Evolutionary conservation across 2,888 invertebrate species (phyloP), one percentile per base, ranked within the genome.

Genomic region (Cecidostiba fungosa): DNA sequence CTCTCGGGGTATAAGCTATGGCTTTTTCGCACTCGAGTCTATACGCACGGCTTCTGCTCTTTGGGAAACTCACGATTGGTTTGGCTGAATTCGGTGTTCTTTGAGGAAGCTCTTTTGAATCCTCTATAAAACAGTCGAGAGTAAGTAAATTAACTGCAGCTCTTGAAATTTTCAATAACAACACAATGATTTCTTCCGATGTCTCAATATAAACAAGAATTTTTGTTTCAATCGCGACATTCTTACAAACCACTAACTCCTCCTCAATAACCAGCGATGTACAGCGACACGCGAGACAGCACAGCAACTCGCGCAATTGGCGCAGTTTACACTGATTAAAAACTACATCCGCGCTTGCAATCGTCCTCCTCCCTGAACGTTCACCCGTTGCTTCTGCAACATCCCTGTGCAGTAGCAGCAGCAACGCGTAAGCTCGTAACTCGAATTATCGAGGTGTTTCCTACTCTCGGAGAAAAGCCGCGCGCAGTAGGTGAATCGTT

Each of bases 391-490:
- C 19, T 70, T 32, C 19, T 19, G 39, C 5, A 19, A 36, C 36
- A 26, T 66, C 16, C 29, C 62, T 43, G 26, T 77, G 16, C 59
- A 54, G n/a, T 6, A 59, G 54, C n/a, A 59, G 19, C 54, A n/a
- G 50, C 78, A 54, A 43, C 39, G 59, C 39, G 69, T 32, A 32
- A 73, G 62, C 82, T 82, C 85, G 85, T 85, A 85, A 85, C 82
- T 85, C 82, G 79, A 82, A 85, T 82, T 82, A 85, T 85, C 85
- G 85, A 85, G 76, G 82, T 70, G 82, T 82, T 62, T 36, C 66
- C 50, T 32, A 4, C 50, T 29, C 8, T 59, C 12, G 69, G 6
- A n/a, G 36, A 62, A 19, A 16, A 36, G 43, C 36, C 50, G 50
- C 43, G 47, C 23, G 26, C 14, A 36, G 62, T n/a, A 47, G 16